Conservation (phyloP, 92 coral and sea anemone genomes). For the Porites rus region DNA sequence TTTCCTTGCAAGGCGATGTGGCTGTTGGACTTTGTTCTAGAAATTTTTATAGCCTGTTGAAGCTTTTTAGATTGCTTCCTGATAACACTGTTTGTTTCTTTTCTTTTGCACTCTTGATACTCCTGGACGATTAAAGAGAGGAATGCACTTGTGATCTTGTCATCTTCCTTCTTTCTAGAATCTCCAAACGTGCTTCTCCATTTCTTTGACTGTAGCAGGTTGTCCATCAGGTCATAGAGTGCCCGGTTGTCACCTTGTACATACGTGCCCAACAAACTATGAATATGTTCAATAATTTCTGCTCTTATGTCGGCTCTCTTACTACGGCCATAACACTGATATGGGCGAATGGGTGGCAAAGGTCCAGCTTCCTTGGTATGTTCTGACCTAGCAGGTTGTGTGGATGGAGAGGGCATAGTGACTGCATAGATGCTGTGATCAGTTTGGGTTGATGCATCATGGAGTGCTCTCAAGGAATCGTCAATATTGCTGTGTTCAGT, state of each 20-base stretch:
- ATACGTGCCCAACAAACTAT: not conserved
- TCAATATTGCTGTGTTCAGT: no score
- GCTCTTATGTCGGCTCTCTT: not conserved
- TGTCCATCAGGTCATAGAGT: not conserved
- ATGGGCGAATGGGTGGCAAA: constrained; percentile 6
- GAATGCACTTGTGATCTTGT: not conserved
- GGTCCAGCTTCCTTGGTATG: not conserved
- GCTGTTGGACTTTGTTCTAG: constrained; percentile 17
- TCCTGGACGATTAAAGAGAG: constrained; percentile 5
- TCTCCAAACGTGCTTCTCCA: not conserved
- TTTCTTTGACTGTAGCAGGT: constrained; percentile 17
- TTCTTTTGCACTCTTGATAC: constrained; percentile 8
- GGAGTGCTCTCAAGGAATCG: no score
- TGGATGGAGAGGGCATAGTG: no score
- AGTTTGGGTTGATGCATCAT: no score
- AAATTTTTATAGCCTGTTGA: constrained; percentile 20
- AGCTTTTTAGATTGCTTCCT: constrained; percentile 23
- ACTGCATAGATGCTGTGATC: no score
- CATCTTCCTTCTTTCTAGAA: not conserved
- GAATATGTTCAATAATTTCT: not conserved
- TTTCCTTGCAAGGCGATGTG: constrained; percentile 29
- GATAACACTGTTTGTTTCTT: constrained; percentile 21
- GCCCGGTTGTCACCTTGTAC: not conserved
- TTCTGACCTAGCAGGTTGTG: no score
- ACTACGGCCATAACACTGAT: constrained; percentile 3